phyloP scores from a whole-genome alignment of 2,888 invertebrate species.

The Andrena camellia region DNA sequence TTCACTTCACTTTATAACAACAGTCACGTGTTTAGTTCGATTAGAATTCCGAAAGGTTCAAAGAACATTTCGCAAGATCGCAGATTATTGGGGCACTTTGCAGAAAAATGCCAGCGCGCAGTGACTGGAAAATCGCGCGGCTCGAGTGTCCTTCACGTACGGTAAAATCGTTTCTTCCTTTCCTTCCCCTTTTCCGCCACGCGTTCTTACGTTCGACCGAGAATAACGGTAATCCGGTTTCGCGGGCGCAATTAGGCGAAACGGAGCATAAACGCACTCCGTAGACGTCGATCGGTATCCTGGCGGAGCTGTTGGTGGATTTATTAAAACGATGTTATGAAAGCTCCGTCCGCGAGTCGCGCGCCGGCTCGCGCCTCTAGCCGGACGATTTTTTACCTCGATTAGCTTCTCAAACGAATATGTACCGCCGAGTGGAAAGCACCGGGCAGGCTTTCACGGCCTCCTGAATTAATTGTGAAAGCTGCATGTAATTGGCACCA shows the following conservation, averaged over 20 bases:
- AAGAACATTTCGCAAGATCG: neutral
- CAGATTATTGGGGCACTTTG: neutral
- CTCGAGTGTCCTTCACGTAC: conserved; percentile 50
- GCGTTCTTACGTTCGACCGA: conserved; percentile 17
- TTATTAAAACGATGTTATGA: conserved; percentile 21
- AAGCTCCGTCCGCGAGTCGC: neutral
- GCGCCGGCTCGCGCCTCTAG: neutral
- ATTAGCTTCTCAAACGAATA: conserved; percentile 39
- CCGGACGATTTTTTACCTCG: neutral
- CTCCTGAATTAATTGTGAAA: conserved; percentile 49
- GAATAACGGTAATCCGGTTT: conserved; percentile 65
- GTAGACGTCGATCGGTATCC: conserved; percentile 41
- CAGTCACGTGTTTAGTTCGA: neutral
- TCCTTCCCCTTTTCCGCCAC: neutral
- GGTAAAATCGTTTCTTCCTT: conserved; percentile 24
- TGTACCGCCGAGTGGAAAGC: conserved; percentile 28
- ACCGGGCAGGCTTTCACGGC: conserved; percentile 33
- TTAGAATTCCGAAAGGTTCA: neutral
- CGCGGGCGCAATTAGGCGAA: conserved; percentile 64
- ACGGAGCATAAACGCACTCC: conserved; percentile 58
- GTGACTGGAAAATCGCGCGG: conserved; percentile 19
- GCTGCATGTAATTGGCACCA: conserved; percentile 45
- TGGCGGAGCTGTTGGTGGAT: conserved; percentile 24
- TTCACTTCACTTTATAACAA: too few relatives aligned
- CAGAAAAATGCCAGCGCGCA: neutral